phyloP scores from a whole-genome alignment of 2,797 vertebrate species.

The Poecilia picta region DNA sequence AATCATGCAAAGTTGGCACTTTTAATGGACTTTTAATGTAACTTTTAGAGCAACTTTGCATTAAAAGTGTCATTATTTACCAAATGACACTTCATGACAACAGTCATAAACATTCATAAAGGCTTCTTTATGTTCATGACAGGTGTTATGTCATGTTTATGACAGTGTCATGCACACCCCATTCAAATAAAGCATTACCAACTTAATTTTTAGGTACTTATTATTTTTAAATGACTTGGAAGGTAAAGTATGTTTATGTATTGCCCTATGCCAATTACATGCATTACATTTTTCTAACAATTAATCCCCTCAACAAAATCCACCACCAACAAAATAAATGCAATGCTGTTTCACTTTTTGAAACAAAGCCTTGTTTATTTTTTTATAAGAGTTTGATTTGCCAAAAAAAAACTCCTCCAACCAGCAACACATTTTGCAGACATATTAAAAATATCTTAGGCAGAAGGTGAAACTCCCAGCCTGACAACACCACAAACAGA shows the following conservation, averaged over 20 bases:
- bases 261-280: background rate
- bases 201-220: background rate
- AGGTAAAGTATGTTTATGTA: background rate
- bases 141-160: no score
- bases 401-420: background rate
- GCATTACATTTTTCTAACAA: background rate
- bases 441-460: slow-evolving; percentile 1
- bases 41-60: no score
- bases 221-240: background rate
- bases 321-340: background rate
- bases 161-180: no score
- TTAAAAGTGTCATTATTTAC: no score
- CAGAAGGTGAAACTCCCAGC: background rate
- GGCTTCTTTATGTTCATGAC: no score
- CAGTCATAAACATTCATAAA: no score
- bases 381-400: background rate
- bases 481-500: background rate
- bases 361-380: background rate
- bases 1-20: no score
- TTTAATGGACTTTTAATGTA: no score
- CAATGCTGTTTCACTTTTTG: background rate
- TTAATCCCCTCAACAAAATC: background rate
- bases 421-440: background rate
- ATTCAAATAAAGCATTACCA: no score
- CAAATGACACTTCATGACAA: no score